Evolutionary conservation across 1,140 invertebrate genomes (phyloP).

Genomic region (Radopholus similis): DNA sequence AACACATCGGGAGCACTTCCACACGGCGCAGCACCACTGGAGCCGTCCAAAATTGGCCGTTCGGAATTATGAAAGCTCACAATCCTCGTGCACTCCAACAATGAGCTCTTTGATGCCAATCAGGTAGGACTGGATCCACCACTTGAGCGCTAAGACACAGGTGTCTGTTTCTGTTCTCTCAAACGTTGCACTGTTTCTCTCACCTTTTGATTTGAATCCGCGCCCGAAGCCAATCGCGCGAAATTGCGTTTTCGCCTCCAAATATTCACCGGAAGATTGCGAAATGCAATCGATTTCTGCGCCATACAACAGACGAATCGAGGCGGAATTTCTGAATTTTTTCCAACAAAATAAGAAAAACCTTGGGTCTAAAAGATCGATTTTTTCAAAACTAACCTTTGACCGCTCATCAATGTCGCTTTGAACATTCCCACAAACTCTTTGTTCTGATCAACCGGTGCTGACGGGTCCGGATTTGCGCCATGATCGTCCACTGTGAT

Average conservation of each 20-base stretch:
- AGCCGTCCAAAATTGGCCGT: background rate
- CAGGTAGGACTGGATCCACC: constrained; percentile 16
- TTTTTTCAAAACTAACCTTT: no score
- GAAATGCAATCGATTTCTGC: constrained; percentile 20
- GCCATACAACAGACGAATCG: constrained; percentile 8
- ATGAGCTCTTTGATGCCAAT: constrained; percentile 8
- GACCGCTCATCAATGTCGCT: no score
- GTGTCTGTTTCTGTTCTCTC: background rate
- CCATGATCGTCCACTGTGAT: background rate
- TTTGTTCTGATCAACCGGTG: background rate
- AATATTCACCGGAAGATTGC: background rate
- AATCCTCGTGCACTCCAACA: constrained; percentile 2
- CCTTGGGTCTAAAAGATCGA: no score
- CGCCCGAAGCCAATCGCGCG: constrained; percentile 1
- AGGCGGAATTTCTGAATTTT: no score
- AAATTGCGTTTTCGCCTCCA: constrained; percentile 17
- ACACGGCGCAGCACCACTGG: background rate
- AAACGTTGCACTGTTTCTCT: background rate
- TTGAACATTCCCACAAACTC: constrained; percentile 9
- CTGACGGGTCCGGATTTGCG: background rate
- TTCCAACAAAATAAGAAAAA: no score
- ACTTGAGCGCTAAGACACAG: background rate
- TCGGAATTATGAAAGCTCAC: background rate
- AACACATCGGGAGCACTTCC: background rate
- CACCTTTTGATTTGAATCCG: constrained; percentile 12